Evolutionary conservation across 2,113 vertebrate genomes (phyloP).

Genomic region (Lepus europaeus): DNA sequence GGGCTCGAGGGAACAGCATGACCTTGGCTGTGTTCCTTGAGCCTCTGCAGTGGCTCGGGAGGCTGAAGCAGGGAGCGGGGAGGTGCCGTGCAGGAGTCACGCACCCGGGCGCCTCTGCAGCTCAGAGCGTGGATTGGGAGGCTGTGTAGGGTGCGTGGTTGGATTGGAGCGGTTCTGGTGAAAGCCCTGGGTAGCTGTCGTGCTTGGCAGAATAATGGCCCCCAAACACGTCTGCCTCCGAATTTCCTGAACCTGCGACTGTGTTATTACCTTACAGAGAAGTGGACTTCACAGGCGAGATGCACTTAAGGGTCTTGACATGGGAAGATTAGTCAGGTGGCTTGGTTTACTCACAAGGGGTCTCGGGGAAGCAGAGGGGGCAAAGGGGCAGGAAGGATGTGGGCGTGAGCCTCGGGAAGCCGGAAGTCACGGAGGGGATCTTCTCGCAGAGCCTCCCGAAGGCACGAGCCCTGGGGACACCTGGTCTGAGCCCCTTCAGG

Average conservation of each 20-base stretch:
- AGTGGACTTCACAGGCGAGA: background rate
- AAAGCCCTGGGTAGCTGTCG: background rate
- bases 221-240: background rate
- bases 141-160: background rate
- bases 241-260: background rate
- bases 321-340: background rate
- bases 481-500: background rate
- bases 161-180: background rate
- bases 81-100: background rate
- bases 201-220: background rate
- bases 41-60: background rate
- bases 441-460: background rate
- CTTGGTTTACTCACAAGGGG: background rate
- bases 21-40: slow-evolving; percentile 66
- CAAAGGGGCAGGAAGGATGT: background rate
- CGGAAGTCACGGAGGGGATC: background rate
- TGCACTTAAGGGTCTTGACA: background rate
- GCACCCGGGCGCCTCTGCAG: background rate
- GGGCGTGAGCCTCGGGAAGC: background rate
- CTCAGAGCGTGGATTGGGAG: background rate
- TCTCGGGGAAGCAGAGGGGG: background rate
- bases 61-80: rapidly evolving
- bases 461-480: background rate
- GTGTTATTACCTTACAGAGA: background rate
- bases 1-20: slow-evolving; percentile 71